These are phyloP conservation scores for Cepaea nemoralis DNA, from an alignment of 1,140 invertebrate genomes.

Conservation along the genomic window DNA sequence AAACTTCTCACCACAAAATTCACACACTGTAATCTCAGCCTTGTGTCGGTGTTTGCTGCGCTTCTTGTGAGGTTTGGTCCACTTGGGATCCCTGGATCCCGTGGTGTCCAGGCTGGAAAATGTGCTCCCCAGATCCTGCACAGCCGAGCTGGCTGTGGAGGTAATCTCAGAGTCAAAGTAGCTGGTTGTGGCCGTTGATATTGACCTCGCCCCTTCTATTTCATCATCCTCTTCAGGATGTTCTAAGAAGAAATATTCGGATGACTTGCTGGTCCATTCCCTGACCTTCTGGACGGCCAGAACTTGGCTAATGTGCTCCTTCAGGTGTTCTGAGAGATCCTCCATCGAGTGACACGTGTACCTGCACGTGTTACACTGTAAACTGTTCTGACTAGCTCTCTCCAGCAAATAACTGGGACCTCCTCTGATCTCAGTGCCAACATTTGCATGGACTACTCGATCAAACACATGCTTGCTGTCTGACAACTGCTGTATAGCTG, in stretches of 20 bases:
- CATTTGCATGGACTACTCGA: too few species aligned
- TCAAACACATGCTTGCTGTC: not conserved
- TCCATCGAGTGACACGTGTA: not conserved
- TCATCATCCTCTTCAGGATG: conserved; percentile 6
- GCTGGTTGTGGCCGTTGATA: conserved; percentile 6
- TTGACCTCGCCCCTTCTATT: not conserved
- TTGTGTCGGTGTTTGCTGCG: not conserved
- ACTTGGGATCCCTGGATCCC: not conserved
- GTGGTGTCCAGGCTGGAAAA: conserved; percentile 1
- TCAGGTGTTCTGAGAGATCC: conserved; percentile 1
- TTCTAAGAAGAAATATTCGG: conserved; percentile 21
- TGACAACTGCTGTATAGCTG: not conserved
- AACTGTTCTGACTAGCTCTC: not conserved
- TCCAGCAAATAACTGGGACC: not conserved
- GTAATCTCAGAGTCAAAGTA: conserved; percentile 32
- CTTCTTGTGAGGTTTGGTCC: conserved; percentile 23
- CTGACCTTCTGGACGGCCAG: conserved; percentile 32
- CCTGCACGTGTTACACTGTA: not conserved
- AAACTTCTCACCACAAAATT: conserved; percentile 28
- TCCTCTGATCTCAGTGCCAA: not conserved
- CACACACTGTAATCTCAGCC: conserved; percentile 22
- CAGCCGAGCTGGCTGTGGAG: not conserved
- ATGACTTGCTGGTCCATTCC: conserved; percentile 15
- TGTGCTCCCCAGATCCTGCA: not conserved
- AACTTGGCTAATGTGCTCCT: conserved; percentile 28